Evolutionary conservation across 2,888 invertebrate genomes (phyloP).

Genomic region (Tipula confusa): DNA sequence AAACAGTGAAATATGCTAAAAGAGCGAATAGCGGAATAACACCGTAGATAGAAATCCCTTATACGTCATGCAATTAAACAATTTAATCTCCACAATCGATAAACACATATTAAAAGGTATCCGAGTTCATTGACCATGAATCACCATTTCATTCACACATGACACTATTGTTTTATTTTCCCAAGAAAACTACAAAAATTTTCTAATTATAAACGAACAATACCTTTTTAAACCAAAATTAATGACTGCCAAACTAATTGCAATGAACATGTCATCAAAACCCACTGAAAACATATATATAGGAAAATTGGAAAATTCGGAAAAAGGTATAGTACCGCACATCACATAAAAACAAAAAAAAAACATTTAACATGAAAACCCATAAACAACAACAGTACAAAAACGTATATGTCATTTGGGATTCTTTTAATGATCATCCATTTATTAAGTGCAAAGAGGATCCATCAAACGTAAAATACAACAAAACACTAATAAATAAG

Average conservation of each 20-base stretch:
- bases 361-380: slow-evolving; percentile 4
- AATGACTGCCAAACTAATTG: slow-evolving; percentile 20
- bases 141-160: neutral
- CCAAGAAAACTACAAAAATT: neutral
- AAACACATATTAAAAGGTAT: neutral
- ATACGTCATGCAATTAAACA: too few relatives aligned
- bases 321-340: neutral
- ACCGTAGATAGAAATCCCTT: too few relatives aligned
- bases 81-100: neutral
- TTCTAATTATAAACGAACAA: neutral
- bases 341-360: neutral
- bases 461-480: slow-evolving; percentile 7
- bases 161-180: slow-evolving; percentile 20
- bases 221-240: slow-evolving; percentile 12
- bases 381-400: neutral
- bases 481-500: neutral
- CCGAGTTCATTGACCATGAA: neutral
- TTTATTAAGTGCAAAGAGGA: slow-evolving; percentile 25
- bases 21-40: too few relatives aligned
- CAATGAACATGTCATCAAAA: slow-evolving; percentile 12
- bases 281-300: neutral
- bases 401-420: slow-evolving; percentile 20
- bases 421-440: slow-evolving; percentile 20
- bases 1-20: too few relatives aligned
- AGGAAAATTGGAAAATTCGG: neutral